Percentiles rank a stretch among this genome's conserved stretches.
Evolutionary conservation across 2,888 invertebrate species (phyloP).

Genomic region (Ypsolopha sequella): DNA sequence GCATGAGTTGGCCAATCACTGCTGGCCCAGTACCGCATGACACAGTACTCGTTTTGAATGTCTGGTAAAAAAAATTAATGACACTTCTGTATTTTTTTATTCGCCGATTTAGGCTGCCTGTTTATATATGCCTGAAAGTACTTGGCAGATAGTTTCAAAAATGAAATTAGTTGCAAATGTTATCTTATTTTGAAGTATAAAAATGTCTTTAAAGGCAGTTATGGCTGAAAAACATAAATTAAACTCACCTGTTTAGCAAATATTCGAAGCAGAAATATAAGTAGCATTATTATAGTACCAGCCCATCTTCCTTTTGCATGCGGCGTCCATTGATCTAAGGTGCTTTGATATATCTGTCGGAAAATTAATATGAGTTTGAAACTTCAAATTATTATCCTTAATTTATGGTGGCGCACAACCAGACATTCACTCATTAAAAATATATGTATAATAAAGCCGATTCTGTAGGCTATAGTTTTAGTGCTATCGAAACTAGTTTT

Average conservation of each 20-base stretch:
- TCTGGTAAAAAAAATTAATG: too few species aligned
- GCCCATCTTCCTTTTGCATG: conserved; percentile 85
- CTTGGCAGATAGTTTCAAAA: background rate
- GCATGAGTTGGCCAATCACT: too few species aligned
- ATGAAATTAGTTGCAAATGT: background rate
- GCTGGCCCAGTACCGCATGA: too few species aligned
- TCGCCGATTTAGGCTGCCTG: too few species aligned
- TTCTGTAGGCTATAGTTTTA: too few species aligned
- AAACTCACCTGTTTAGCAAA: conserved; percentile 81
- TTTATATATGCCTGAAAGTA: background rate
- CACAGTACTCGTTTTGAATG: too few species aligned
- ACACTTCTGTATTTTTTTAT: too few species aligned
- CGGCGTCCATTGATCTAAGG: conserved; percentile 89
- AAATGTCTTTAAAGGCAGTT: background rate
- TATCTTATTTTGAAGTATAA: background rate
- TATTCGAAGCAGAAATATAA: conserved; percentile 84
- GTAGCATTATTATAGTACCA: conserved; percentile 76
- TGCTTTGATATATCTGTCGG: conserved; percentile 81
- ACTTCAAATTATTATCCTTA: too few species aligned
- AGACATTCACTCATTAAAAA: too few species aligned
- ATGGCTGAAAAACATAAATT: conserved; percentile 5
- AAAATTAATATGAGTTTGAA: background rate
- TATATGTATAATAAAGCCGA: too few species aligned
- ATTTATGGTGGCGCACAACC: too few species aligned
- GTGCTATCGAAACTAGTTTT: too few species aligned